Evolutionary conservation across 2,797 vertebrate species (phyloP).

Genomic region (Caiman crocodilus): DNA sequence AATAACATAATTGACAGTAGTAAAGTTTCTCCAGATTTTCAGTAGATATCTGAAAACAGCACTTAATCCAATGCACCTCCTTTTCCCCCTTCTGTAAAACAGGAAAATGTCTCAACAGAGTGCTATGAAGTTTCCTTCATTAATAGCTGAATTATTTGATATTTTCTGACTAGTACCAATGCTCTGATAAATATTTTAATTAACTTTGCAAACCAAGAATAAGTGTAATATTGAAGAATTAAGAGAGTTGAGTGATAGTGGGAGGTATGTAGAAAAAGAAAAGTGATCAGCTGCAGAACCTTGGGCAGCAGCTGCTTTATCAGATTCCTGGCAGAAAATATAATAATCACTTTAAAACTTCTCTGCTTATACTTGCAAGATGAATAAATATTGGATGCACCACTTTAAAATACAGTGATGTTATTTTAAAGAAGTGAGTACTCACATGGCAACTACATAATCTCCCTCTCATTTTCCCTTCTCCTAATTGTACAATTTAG

Average conservation of each 20-base stretch:
- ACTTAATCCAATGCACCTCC: no score
- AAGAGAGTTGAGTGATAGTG: no score
- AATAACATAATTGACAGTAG: no score
- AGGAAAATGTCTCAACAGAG: no score
- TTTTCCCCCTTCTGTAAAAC: no score
- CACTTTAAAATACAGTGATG: not conserved
- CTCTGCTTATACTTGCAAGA: accelerated
- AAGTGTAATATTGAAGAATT: not conserved
- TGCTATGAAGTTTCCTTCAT: not conserved
- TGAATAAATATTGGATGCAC: not conserved
- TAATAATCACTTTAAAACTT: not conserved
- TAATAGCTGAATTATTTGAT: not conserved
- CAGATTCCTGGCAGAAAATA: not conserved
- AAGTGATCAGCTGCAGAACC: not conserved
- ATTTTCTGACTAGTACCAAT: not conserved
- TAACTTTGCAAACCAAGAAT: not conserved
- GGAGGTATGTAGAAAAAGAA: accelerated
- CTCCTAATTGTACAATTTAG: not conserved
- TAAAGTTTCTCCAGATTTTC: no score
- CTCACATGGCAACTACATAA: accelerated
- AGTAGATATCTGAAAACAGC: no score
- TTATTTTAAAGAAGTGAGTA: not conserved
- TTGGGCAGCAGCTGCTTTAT: not conserved
- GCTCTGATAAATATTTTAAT: not conserved
- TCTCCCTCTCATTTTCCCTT: not conserved